A percentile compares a stretch with the other conserved stretches of the same genome.
These are phyloP conservation scores for Myodes glareolus DNA, from an alignment of 2,113 vertebrate species.

Conservation along the genomic window DNA sequence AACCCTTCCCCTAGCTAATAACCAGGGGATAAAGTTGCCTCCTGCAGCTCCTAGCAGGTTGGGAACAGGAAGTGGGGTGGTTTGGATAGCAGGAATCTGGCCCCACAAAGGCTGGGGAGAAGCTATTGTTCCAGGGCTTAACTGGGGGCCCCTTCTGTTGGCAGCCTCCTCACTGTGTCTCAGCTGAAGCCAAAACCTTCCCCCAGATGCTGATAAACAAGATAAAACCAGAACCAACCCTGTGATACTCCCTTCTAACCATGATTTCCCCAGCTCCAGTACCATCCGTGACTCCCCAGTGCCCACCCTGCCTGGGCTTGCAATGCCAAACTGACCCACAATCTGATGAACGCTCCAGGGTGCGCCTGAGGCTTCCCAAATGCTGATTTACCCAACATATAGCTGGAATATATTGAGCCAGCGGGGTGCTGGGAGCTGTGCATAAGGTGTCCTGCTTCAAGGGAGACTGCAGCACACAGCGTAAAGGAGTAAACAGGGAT, in stretches of 20 bases:
- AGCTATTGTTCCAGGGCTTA: conserved; percentile 72
- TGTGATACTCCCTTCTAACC: neutral
- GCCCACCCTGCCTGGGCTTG: neutral
- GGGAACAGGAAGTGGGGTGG: conserved; percentile 76
- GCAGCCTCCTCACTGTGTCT: conserved; percentile 37
- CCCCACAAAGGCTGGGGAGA: conserved; percentile 56
- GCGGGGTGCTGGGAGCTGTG: neutral
- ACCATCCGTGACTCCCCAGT: neutral
- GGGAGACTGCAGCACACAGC: neutral
- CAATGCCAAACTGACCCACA: neutral
- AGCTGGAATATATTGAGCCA: neutral
- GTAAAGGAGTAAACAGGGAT: neutral
- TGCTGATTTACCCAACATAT: neutral
- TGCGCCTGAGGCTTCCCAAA: neutral
- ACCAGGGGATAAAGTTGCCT: conserved; percentile 63
- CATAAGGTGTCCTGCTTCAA: neutral
- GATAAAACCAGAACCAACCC: conserved; percentile 27
- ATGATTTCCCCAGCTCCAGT: neutral
- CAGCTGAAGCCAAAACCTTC: conserved; percentile 58
- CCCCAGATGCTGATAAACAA: conserved; percentile 67
- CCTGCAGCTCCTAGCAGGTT: conserved; percentile 70
- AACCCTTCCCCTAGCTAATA: conserved; percentile 57
- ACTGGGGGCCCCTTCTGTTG: conserved; percentile 40
- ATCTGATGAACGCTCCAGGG: neutral
- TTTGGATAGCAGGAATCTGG: conserved; percentile 76